Evolutionary conservation across 2,113 vertebrate species (phyloP).

Genomic region (Heptranchias perlo): DNA sequence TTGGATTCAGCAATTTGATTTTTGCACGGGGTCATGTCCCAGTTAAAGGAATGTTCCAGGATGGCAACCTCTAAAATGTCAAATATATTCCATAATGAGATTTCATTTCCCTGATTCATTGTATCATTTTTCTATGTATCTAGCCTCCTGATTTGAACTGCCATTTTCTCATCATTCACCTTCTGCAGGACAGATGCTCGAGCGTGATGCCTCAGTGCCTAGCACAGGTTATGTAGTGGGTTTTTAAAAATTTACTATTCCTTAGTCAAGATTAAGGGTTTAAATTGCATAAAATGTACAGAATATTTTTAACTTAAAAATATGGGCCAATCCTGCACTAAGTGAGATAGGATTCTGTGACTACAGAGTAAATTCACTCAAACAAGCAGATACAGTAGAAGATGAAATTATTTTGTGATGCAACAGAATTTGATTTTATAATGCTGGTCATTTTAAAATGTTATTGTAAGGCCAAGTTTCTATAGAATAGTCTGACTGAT

Average conservation of each 20-base stretch:
- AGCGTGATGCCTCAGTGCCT: not conserved
- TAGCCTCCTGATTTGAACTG: not conserved
- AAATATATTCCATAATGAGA: not conserved
- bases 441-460: not conserved
- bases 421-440: not conserved
- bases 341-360: not conserved
- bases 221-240: not conserved
- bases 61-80: not conserved
- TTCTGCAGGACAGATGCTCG: not conserved
- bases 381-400: not conserved
- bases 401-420: not conserved
- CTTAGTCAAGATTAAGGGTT: not conserved
- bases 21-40: not conserved
- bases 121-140: not conserved
- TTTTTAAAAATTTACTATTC: not conserved
- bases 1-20: not conserved
- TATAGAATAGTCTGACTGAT: not conserved
- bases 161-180: not conserved
- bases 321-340: not conserved
- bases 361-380: not conserved
- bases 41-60: not conserved
- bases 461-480: not conserved
- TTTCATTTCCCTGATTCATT: conserved; percentile 16
- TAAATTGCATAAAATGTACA: not conserved
- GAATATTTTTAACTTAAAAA: not conserved